Conservation (phyloP, 2,888 invertebrate genomes). For the Thelaira solivaga region DNA sequence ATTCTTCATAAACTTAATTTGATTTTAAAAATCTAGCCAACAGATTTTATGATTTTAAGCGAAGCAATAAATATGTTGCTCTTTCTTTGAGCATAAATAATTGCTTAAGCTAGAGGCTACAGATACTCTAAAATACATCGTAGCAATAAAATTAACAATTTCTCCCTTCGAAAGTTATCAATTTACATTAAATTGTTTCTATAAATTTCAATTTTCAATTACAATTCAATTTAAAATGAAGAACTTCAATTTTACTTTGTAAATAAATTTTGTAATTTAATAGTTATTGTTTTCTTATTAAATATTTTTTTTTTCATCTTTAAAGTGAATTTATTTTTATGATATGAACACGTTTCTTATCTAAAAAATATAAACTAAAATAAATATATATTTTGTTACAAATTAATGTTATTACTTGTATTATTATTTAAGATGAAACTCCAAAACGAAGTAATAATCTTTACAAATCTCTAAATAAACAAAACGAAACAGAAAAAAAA, state of each 20-base stretch:
- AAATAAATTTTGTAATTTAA: constrained; percentile 21
- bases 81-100: too few relatives aligned
- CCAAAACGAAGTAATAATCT: constrained; percentile 53
- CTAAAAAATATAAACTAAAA: constrained; percentile 16
- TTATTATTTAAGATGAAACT: constrained; percentile 31
- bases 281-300: constrained; percentile 24
- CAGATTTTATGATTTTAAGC: too few relatives aligned
- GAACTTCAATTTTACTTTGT: background rate
- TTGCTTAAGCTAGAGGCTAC: too few relatives aligned
- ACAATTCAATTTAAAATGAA: constrained; percentile 11
- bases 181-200: background rate
- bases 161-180: background rate
- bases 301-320: constrained; percentile 24
- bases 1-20: too few relatives aligned
- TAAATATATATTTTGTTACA: constrained; percentile 51
- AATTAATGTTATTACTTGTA: constrained; percentile 51
- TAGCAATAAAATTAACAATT: too few relatives aligned
- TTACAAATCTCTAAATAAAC: constrained; percentile 44
- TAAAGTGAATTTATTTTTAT: constrained; percentile 59
- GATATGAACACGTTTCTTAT: constrained; percentile 56
- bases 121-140: too few relatives aligned
- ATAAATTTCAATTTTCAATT: constrained; percentile 4
- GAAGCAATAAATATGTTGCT: too few relatives aligned
- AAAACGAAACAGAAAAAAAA: background rate
- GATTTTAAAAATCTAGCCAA: too few relatives aligned